These are phyloP conservation scores for Euclidia mi DNA, from an alignment of 2,888 invertebrate genomes.

Conservation along the genomic window DNA sequence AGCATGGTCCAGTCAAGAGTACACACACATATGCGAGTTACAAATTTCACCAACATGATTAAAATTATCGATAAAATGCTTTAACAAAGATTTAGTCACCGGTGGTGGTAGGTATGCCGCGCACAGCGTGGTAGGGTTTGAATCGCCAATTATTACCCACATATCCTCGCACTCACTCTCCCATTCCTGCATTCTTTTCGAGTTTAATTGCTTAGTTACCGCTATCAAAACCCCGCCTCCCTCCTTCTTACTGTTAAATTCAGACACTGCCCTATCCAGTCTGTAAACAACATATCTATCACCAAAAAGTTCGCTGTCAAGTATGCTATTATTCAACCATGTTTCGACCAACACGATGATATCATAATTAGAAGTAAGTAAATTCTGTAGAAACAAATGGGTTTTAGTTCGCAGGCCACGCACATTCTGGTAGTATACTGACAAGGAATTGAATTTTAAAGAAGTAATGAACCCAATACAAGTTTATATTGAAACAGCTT, in stretches of 20 bases:
- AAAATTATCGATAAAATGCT: neutral
- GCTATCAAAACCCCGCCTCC: conserved; percentile 6
- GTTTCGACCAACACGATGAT: conserved; percentile 1
- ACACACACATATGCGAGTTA: too few relatives aligned
- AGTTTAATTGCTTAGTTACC: neutral
- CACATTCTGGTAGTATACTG: too few relatives aligned
- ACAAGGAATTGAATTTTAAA: too few relatives aligned
- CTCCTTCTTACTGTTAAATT: neutral
- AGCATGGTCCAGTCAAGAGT: too few relatives aligned
- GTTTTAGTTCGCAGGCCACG: too few relatives aligned
- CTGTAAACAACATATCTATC: conserved; percentile 3
- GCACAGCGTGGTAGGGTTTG: neutral
- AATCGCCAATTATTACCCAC: neutral
- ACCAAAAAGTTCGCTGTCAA: neutral
- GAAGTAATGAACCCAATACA: too few relatives aligned
- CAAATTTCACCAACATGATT: neutral
- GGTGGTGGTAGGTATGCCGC: neutral
- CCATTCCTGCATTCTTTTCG: neutral
- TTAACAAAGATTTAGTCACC: neutral
- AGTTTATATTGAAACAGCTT: too few relatives aligned
- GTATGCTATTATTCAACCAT: neutral
- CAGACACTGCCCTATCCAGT: neutral
- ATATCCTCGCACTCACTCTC: neutral
- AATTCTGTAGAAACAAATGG: neutral
- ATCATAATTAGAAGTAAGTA: neutral